Evolutionary conservation across 2,888 invertebrate species (phyloP), one percentile per base, ranked within the genome.

Genomic region (Drosophila greeni): DNA sequence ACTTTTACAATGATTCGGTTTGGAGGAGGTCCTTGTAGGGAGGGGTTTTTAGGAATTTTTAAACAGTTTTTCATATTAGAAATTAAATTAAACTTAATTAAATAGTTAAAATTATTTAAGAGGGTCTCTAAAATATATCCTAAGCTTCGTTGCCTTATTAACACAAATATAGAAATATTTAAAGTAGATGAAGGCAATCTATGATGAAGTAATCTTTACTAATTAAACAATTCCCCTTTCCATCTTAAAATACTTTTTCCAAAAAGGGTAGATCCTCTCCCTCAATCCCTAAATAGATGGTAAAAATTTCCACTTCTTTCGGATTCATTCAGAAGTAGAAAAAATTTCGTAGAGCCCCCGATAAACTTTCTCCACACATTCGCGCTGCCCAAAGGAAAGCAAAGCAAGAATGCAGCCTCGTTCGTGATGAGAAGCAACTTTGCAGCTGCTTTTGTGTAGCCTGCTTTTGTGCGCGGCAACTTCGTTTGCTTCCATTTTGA

Each of bases 401-500:
- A 26, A 37, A 45, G 55, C 43, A 55, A 45, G 47, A 68, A 54
- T 29, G 29, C 20, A 14, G 43, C 49, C 39, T 34, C 20, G 20
- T 24, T 42, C 52, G 53, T 34, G 42, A 67, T 66, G 62, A 74
- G 72, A 78, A 66, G 72, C 43, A 68, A 61, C 75, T 72, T 69
- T 69, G 69, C 70, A 18, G 45, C 65, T 66, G 78, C 76, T 73
- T 78, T 76, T 78, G 78, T 78, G 71, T 62, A 66, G 69, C 70
- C 54, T 60, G 66, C 70, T 75, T 75, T 74, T 75, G 59, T 68
- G 75, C 60, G 47, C 40, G 31, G 40, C 73, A 77, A 76, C 74
- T 80, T 82, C 72, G 81, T 82, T 80, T 80, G 75, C 64, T 60
- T 61, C 72, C 71, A 83, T 82, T 56, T 83, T 83, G 70, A 81